These are phyloP conservation scores for Parapsyche elsis DNA, from an alignment of 1,140 invertebrate genomes.

Conservation along the genomic window DNA sequence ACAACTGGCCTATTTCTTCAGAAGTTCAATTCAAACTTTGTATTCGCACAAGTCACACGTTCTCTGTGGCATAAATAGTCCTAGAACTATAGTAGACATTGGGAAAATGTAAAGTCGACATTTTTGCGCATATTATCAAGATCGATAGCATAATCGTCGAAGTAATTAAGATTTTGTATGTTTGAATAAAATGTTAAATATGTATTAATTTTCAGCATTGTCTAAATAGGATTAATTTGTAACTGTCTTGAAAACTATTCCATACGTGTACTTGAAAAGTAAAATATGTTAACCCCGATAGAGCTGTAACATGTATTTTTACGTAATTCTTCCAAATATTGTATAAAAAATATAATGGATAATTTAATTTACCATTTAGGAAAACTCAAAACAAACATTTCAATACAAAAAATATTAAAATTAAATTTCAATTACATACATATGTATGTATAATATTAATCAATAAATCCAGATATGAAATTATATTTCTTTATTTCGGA, in stretches of 20 bases:
- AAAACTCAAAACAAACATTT: too few species aligned
- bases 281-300: constrained; percentile 22
- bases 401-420: too few species aligned
- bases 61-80: neutral
- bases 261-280: constrained; percentile 14
- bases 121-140: neutral
- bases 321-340: neutral
- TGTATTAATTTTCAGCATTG: constrained; percentile 23
- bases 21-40: too few species aligned
- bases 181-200: constrained; percentile 17
- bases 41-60: too few species aligned
- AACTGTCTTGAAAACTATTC: constrained; percentile 15
- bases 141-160: neutral
- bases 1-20: constrained; percentile 4
- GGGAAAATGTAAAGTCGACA: neutral
- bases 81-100: neutral
- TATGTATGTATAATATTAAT: too few species aligned
- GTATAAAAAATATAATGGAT: too few species aligned
- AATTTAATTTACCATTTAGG: too few species aligned
- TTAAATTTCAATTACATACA: too few species aligned
- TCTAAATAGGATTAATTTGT: constrained; percentile 34
- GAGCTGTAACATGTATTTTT: neutral
- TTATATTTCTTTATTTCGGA: too few species aligned
- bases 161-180: neutral
- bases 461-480: too few species aligned